These are phyloP conservation scores for Asteroscopus sphinx DNA, from an alignment of 2,888 invertebrate species.

Conservation along the genomic window DNA sequence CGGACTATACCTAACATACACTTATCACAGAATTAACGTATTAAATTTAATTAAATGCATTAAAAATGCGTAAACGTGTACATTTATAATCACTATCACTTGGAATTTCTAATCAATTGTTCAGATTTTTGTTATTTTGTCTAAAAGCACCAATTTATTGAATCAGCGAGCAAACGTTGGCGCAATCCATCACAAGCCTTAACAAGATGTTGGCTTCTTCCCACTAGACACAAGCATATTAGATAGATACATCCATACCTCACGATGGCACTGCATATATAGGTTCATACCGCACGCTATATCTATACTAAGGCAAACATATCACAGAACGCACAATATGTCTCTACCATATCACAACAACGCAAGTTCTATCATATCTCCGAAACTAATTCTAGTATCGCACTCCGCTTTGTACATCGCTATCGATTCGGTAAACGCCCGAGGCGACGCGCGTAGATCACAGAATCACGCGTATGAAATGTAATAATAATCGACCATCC, in stretches of 20 bases:
- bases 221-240: slow-evolving; percentile 47
- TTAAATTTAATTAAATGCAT: no score
- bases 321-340: slow-evolving; percentile 82
- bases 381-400: slow-evolving; percentile 64
- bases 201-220: slow-evolving; percentile 18
- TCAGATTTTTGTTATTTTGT: neutral
- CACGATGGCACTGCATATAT: slow-evolving; percentile 89
- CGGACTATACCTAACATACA: no score
- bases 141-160: slow-evolving; percentile 6
- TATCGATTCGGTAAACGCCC: slow-evolving; percentile 82
- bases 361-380: slow-evolving; percentile 64
- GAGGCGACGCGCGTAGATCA: slow-evolving; percentile 80
- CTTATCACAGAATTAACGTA: no score
- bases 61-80: neutral
- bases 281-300: slow-evolving; percentile 82
- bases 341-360: slow-evolving; percentile 74
- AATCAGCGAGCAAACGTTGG: slow-evolving; percentile 28
- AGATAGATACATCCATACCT: slow-evolving; percentile 79
- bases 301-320: slow-evolving; percentile 88
- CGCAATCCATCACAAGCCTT: slow-evolving; percentile 31
- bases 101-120: neutral
- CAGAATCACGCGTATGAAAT: slow-evolving; percentile 84
- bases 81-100: neutral
- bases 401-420: slow-evolving; percentile 77
- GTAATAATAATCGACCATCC: slow-evolving; percentile 89